These are phyloP conservation scores for Eurytoma californica DNA, from an alignment of 2,888 invertebrate genomes.

Conservation along the genomic window DNA sequence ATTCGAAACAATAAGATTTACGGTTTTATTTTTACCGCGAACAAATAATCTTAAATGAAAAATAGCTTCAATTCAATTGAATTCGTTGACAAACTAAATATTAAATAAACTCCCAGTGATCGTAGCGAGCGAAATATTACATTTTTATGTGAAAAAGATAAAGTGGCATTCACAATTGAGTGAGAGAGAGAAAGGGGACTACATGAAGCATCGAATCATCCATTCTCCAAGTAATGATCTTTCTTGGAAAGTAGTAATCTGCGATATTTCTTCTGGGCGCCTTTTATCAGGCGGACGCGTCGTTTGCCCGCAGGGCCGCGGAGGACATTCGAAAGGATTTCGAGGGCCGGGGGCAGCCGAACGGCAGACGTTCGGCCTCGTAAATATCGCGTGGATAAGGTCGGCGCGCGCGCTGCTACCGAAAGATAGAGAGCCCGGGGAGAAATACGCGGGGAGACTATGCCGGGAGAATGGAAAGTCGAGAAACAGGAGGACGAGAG, in stretches of 20 bases:
- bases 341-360: conserved; percentile 29
- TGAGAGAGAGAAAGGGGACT: too few relatives aligned
- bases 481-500: conserved; percentile 33
- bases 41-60: too few relatives aligned
- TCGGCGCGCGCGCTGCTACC: background rate
- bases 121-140: too few relatives aligned
- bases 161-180: background rate
- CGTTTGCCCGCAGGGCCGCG: background rate
- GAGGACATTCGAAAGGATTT: conserved; percentile 37
- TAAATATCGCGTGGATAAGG: conserved; percentile 49
- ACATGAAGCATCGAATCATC: background rate
- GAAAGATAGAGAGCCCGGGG: conserved; percentile 11
- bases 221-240: conserved; percentile 19
- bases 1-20: too few relatives aligned
- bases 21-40: too few relatives aligned
- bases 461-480: conserved; percentile 31
- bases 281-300: conserved; percentile 34
- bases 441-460: conserved; percentile 9
- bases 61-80: too few relatives aligned
- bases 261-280: conserved; percentile 39
- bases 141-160: background rate
- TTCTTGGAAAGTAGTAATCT: conserved; percentile 46
- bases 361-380: conserved; percentile 23
- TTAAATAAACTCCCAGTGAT: too few relatives aligned
- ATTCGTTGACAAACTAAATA: too few relatives aligned